A percentile compares a stretch with the other conserved stretches of the same genome.
These are phyloP conservation scores for Mastomys natalensis DNA, from an alignment of 2,113 vertebrate genomes.

Conservation along the genomic window DNA sequence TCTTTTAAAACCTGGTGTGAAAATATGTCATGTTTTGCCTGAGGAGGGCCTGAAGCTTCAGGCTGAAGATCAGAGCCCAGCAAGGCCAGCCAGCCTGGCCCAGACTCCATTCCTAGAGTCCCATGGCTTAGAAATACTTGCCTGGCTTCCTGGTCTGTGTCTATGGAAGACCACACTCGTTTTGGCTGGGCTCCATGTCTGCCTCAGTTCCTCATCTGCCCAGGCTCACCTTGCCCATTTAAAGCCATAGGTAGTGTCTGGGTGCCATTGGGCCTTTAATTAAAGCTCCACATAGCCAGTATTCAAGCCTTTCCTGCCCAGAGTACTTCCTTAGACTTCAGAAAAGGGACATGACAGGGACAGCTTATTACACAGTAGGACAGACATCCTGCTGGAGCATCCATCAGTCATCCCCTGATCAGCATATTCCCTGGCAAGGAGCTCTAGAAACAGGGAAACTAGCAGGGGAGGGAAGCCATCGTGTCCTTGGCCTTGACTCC, in stretches of 20 bases:
- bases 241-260: background rate
- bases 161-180: background rate
- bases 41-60: background rate
- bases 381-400: background rate
- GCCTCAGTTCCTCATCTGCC: background rate
- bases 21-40: background rate
- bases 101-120: background rate
- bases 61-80: background rate
- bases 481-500: background rate
- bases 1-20: background rate
- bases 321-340: background rate
- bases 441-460: background rate
- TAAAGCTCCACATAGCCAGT: too few species aligned
- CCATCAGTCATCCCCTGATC: too few species aligned
- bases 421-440: too few species aligned
- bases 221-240: background rate
- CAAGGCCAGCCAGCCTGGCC: background rate
- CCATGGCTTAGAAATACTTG: background rate
- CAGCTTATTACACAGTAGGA: background rate
- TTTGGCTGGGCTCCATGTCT: background rate
- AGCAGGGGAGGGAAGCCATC: too few species aligned
- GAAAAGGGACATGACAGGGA: background rate
- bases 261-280: background rate
- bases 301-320: fast-evolving
- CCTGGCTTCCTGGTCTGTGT: background rate